Conservation (phyloP, 2,113 vertebrate genomes). For the Sorex araneus region DNA sequence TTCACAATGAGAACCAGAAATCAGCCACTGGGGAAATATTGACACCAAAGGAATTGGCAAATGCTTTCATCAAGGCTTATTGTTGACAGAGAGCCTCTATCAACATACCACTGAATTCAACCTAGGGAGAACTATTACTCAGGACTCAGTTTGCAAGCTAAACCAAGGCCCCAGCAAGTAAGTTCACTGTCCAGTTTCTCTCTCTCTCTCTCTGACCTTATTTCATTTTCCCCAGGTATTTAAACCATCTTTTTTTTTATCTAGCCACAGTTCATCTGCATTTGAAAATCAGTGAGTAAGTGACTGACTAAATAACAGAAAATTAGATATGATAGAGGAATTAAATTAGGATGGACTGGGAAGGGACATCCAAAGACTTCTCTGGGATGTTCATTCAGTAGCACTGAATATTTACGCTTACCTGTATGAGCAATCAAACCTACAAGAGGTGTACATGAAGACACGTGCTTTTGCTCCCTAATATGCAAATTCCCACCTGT, state of each 20-base stretch:
- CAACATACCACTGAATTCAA: background rate
- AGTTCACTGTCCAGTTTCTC: too few relatives aligned
- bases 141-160: background rate
- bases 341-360: background rate
- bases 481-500: background rate
- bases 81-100: background rate
- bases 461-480: rapidly evolving
- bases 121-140: background rate
- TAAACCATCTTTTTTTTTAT: too few relatives aligned
- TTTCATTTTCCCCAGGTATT: too few relatives aligned
- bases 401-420: background rate
- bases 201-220: too few relatives aligned
- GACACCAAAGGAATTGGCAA: constrained; percentile 21
- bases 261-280: too few relatives aligned
- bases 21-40: background rate
- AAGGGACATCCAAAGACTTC: background rate
- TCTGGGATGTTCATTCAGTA: background rate
- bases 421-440: too few relatives aligned
- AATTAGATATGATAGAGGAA: background rate
- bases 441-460: background rate
- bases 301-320: background rate
- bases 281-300: background rate
- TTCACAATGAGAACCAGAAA: background rate
- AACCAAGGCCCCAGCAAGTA: rapidly evolving
- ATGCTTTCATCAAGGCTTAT: background rate